Conservation (phyloP, 2,113 vertebrate species). For the Megalops atlanticus region DNA sequence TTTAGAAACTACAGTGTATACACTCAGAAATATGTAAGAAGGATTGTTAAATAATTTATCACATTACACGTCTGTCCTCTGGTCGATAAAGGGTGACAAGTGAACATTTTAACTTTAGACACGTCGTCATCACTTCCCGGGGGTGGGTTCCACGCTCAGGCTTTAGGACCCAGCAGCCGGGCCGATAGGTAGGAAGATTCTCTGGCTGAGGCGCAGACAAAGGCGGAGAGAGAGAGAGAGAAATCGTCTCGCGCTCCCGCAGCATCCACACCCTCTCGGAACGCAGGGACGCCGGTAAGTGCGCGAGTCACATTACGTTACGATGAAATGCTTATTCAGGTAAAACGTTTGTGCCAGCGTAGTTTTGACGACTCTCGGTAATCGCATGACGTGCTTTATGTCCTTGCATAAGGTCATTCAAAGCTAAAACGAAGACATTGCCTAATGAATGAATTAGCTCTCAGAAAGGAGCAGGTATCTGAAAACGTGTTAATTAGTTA, state of each 20-base stretch:
- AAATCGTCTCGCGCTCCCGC: conserved; percentile 66
- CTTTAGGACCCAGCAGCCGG: conserved; percentile 72
- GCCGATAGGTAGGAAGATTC: conserved; percentile 52
- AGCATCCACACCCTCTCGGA: conserved; percentile 64
- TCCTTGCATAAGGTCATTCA: conserved; percentile 20
- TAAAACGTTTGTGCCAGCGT: not conserved
- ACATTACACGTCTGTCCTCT: too few species aligned
- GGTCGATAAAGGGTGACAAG: too few species aligned
- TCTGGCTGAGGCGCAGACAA: conserved; percentile 64
- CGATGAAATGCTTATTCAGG: not conserved
- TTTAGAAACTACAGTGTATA: too few species aligned
- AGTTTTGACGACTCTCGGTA: not conserved
- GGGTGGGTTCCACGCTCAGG: conserved; percentile 32
- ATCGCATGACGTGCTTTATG: not conserved
- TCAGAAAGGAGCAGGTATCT: not conserved
- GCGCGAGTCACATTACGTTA: conserved; percentile 23
- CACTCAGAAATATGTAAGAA: too few species aligned
- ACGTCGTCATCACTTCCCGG: not conserved
- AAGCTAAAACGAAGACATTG: not conserved
- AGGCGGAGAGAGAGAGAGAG: conserved; percentile 60
- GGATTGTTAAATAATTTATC: too few species aligned
- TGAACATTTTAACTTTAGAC: too few species aligned
- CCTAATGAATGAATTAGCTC: conserved; percentile 14
- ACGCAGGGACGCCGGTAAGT: conserved; percentile 67
- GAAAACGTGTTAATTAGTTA: not conserved